These are phyloP conservation scores for Poeciliopsis occidentalis DNA, from an alignment of 2,113 vertebrate species.

Conservation along the genomic window DNA sequence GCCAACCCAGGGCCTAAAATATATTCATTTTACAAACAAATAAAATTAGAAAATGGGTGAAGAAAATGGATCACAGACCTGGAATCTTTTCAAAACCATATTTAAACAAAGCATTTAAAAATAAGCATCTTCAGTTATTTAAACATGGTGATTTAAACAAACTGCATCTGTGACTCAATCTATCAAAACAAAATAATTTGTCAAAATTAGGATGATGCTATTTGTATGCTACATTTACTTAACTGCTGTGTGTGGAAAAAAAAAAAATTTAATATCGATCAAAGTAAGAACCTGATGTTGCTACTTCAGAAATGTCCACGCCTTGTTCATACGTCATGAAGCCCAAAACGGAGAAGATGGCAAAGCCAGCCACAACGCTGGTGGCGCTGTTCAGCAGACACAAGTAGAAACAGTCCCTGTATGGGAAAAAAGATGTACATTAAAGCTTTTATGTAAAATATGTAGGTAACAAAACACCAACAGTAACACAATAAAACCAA, in stretches of 20 bases:
- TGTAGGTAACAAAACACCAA: background rate
- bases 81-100: background rate
- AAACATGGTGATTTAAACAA: background rate
- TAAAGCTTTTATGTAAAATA: background rate
- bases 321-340: constrained; percentile 87
- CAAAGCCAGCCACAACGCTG: constrained; percentile 87
- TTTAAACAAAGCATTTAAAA: too few species aligned
- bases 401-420: constrained; percentile 86
- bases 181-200: background rate
- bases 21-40: background rate
- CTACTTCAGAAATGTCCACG: constrained; percentile 83
- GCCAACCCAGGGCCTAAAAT: constrained; percentile 63
- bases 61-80: background rate
- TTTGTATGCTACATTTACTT: background rate
- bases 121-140: too few species aligned
- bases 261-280: background rate
- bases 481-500: background rate
- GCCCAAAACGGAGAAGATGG: constrained; percentile 87
- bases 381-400: constrained; percentile 89
- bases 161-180: background rate
- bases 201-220: background rate
- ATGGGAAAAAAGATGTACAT: constrained; percentile 8
- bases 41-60: background rate
- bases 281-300: constrained; percentile 77
- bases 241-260: background rate